Evolutionary conservation across 1,140 invertebrate genomes (phyloP), one percentile per base, ranked within the genome.

Genomic region (Ptiloglossa arizonensis): DNA sequence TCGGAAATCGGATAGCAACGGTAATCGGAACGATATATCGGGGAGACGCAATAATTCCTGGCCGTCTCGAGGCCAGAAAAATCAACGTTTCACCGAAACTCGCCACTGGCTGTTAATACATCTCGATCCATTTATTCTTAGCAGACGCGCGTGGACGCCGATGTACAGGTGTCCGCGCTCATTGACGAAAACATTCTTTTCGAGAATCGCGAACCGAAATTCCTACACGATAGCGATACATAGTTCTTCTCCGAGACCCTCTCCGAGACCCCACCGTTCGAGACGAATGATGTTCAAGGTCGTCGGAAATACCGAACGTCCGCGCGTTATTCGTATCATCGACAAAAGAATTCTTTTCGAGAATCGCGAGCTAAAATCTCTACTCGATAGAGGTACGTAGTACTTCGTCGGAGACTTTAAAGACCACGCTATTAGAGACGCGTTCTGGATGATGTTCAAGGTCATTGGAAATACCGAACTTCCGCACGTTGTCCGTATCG

Each of bases 401-500:
- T n/a, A n/a, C n/a, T n/a, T n/a, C n/a, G n/a, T n/a, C n/a, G n/a
- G n/a, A n/a, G n/a, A n/a, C n/a, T n/a, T n/a, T n/a, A n/a, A n/a
- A n/a, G n/a, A n/a, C n/a, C n/a, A n/a, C n/a, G n/a, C n/a, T n/a
- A n/a, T n/a, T n/a, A n/a, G 50, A 52, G 22, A 22, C 8, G n/a
- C n/a, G 35, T 2, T 27, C 17, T 38, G 57, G 32, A 72, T n/a
- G n/a, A n/a, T 5, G 29, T 50, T 52, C 41, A 66, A 56, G 63
- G 72, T 24, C 50, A 57, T n/a, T 50, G 44, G 50, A 56, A 56
- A 44, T 38, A 57, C 38, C 52, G 72, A 38, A 74, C 38, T 35
- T 67, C 22, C 32, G 17, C 29, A 19, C 3, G 29, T 38, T 50
- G 48, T 67, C 22, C 32, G n/a, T n/a, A n/a, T n/a, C n/a, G n/a